Evolutionary conservation across 2,888 invertebrate species (phyloP).

Genomic region (Camponotus fellah): DNA sequence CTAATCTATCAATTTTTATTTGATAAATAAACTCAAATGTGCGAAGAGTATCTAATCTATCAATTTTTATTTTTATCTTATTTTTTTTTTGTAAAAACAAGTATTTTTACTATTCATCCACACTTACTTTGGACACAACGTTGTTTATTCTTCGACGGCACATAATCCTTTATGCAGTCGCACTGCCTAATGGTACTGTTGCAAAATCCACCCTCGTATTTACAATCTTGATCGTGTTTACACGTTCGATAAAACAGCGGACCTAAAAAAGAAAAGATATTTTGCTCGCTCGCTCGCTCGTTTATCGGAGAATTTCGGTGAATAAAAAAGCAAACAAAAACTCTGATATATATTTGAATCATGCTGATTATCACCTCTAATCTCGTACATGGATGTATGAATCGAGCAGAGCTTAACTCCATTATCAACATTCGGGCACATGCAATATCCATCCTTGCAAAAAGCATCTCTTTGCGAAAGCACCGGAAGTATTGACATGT

Average conservation of each 20-base stretch:
- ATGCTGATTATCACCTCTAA: conserved; percentile 48
- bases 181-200: conserved; percentile 74
- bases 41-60: not conserved
- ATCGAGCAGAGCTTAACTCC: conserved; percentile 60
- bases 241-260: conserved; percentile 60
- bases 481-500: not conserved
- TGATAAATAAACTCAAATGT: no score
- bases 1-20: no score
- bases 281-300: not conserved
- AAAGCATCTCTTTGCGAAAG: conserved; percentile 32
- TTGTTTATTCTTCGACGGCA: conserved; percentile 59
- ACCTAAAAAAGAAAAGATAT: conserved; percentile 45
- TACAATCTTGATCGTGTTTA: conserved; percentile 68
- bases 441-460: conserved; percentile 68
- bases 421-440: conserved; percentile 56
- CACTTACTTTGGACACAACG: conserved; percentile 72
- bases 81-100: not conserved
- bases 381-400: not conserved
- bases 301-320: not conserved
- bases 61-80: not conserved
- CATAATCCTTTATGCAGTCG: conserved; percentile 64
- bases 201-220: conserved; percentile 63
- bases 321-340: not conserved
- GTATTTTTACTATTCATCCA: not conserved
- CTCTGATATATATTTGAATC: not conserved